Base-by-base conservation (phyloP, 2,888 invertebrate species). In the Embidobia sp. region DNA sequence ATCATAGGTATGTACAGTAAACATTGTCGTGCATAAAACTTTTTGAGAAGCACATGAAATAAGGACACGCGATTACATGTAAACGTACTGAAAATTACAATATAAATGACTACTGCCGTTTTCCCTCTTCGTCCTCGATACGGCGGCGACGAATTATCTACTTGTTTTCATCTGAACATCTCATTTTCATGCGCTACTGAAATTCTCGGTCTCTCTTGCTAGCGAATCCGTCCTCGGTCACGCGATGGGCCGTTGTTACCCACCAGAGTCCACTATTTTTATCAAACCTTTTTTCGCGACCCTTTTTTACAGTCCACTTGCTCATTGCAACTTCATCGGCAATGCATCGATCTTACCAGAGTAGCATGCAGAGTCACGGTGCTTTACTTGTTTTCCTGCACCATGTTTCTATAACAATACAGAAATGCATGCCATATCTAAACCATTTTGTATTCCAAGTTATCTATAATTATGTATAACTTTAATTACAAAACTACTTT, bases 161-260 rank as follows among this genome's bases (percentile, higher is more conserved):
- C 84, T 84, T 85, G 86, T 86, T 87, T 87, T 86, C 86, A 87
- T 87, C 87, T 87, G 85, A 87, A 87, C 86, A 86, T 87, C 87
- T 87, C 86, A 87, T 87, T 87, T 87, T 87, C 87, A 87, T 86
- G 86, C 87, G 81, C 84, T 82, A 86, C 85, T 87, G 84, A 86
- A 87, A 87, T 87, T 86, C 85, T 83, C 78, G 82, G 77, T 77
- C 53, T 76, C 66, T 73, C 72, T 79, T 69, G 75, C 73, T 51
- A 55, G 55, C 76, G 76, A 69, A 79, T 77, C 79, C 81, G 69
- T 70, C 75, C 74, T 78, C 80, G 81, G 85, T 85, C 85, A 85
- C 85, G 85, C 85, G 85, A 85, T 84, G 82, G 74, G 79, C 77
- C 80, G 81, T 82, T 84, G 84, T 85, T 83, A 82, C 83, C 69